Base-by-base conservation (phyloP, 2,888 invertebrate genomes). In the Dynastes tityus region DNA sequence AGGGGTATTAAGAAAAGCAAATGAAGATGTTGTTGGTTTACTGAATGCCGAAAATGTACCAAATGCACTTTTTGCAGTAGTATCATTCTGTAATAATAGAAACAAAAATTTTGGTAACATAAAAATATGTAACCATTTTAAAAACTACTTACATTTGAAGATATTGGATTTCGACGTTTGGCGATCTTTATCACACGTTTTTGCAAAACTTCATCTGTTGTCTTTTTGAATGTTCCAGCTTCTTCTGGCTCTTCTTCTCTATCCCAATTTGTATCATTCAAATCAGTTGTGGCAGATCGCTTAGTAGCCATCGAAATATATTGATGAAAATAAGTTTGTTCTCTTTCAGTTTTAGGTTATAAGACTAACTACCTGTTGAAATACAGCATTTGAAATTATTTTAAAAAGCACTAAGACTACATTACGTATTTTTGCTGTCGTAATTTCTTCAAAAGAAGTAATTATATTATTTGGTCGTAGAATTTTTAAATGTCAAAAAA, bases 231-330 rank as follows among this genome's bases (percentile, higher is more conserved):
- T 51, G 90, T 91, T 8, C 96, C 96, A 82, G 93, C 92, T 84
- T 96, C 94, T 86, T 96, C 95, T 0, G 91, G 90, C 71, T 93
- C 93, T 1, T 95, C 94, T 77, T 95, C 96, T 79, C 92, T 89
- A 86, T 96, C 93, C 96, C 97, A 97, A 87, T 97, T 97, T 11
- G 95, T 94, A 84, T 95, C 95, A 88, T 94, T 96, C 81, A 97
- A 88, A 78, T 96, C 94, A 29, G 91, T 91, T 4, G 93, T 91
- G 40, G 97, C 96, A 83, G 90, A 89, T 81, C 97, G 91, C 90
- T 97, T 97, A 73, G 89, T 87, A 83, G 94, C 91, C 95, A 95
- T 95, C 49, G 70, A 53, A 53, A 63, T 79, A 63, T 22, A 16
- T 74, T 74, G 9, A 9, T 11, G 3, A 13, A 37, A 49, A 61